phyloP scores from a whole-genome alignment of 2,888 invertebrate species.

The Drosophila paranaensis region DNA sequence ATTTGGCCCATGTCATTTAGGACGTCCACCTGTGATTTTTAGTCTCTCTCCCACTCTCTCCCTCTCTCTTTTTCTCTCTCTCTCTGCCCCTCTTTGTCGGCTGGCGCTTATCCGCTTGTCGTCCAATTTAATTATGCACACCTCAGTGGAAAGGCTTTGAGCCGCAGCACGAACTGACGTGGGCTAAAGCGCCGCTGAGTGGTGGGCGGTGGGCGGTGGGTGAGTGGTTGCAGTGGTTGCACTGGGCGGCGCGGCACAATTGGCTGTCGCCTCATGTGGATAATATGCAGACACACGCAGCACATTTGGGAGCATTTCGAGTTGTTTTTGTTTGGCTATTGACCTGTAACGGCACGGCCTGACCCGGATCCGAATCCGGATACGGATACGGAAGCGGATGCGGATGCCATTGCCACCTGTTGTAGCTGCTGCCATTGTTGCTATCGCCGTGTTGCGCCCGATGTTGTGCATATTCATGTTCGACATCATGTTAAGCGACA shows the following conservation, averaged over 20 bases:
- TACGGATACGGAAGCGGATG: conserved; percentile 41
- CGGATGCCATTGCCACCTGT: conserved; percentile 65
- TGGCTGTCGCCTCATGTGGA: conserved; percentile 30
- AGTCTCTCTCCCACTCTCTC: background rate
- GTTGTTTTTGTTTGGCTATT: conserved; percentile 48
- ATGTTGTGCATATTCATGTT: conserved; percentile 63
- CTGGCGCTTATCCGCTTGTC: conserved; percentile 47
- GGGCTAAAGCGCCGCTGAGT: conserved; percentile 5
- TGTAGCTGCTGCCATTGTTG: conserved; percentile 27
- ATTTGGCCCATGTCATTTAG: conserved; percentile 43
- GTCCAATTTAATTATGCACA: conserved; percentile 69
- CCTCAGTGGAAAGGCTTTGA: conserved; percentile 37
- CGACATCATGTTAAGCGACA: conserved; percentile 74
- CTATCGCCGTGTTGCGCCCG: conserved; percentile 8
- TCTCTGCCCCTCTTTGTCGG: background rate
- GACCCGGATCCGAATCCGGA: conserved; percentile 53
- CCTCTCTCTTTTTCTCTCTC: background rate
- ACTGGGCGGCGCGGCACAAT: conserved; percentile 9
- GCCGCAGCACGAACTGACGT: conserved; percentile 4
- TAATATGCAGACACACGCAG: conserved; percentile 69
- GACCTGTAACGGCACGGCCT: conserved; percentile 47
- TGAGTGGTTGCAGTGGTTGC: background rate
- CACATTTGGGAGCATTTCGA: conserved; percentile 70
- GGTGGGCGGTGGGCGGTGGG: background rate
- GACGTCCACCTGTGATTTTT: conserved; percentile 45